Base-by-base conservation (phyloP, 2,888 invertebrate genomes). In the Griposia aprilina region DNA sequence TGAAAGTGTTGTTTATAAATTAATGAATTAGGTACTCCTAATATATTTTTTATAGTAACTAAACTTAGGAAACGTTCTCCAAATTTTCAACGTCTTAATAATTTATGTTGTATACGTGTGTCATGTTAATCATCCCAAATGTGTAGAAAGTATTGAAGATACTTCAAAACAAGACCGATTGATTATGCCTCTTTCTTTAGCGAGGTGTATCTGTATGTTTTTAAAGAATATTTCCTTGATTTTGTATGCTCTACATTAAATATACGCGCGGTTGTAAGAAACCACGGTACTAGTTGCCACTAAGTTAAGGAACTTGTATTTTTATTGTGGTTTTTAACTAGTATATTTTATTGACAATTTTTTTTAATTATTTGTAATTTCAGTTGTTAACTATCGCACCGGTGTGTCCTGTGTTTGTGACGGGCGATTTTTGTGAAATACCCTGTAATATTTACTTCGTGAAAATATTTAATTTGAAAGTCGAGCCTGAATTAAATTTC, bases 41-140 rank as follows among this genome's bases (percentile, higher is more conserved):
- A 63, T 63, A 63, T 63, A 50, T 23, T 50, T 50, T 50, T 15
- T 15, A 5, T 67, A 1, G 5, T 62, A 10, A 36, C 5, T 36
- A 30, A 30, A 10, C 62, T 10, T 20, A 62, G 30, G 17, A 26
- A 8, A 20, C 1, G 20, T 4, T 1, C 20, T 20, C 13, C 7
- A 11, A 26, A 15, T 36, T n/a, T 30, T 30, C 8, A 41, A 70
- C 17, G 7, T 4, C 23, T 8, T 45, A n/a, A 13, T n/a, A 48
- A n/a, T 57, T 72, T n/a, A 48, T 11, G 17, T 57, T 73, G 2
- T 48, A n/a, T 20, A 11, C 11, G 17, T 20, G 15, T 48, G 48
- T 36, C 59, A 74, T 74, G 36, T 36, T 48, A 11, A 59, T 74
- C 17, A 45, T 73, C 20, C 8, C 48, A 57, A 74, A 59, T 48